Evolutionary conservation across 2,888 invertebrate genomes (phyloP), one percentile per base, ranked within the genome.

Genomic region (Drosophila infuscata): DNA sequence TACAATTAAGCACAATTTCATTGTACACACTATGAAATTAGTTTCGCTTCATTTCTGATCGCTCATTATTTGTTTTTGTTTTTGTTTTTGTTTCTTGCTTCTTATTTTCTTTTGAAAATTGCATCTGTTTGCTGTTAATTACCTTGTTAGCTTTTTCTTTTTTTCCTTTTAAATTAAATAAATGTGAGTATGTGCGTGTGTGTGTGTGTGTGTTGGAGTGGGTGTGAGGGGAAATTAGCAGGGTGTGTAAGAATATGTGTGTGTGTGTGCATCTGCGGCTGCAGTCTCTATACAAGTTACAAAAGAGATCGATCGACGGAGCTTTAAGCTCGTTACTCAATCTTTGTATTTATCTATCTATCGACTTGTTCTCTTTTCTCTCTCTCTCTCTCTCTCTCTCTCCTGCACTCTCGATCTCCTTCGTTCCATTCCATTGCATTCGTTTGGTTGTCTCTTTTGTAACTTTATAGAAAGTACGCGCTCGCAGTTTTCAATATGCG

Each of bases 271-370:
- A 60, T 82, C 64, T 73, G 74, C 77, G 75, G 82, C 84, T 82
- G 78, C 91, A 92, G 92, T 92, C 92, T 92, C 92, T 92, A 92
- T 89, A 85, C 75, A 92, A 92, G 92, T 92, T 92, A 87, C 90
- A 83, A 90, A 91, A 91, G 70, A 74, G 89, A 72, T 64, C 60
- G 54, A 84, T 74, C 61, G 72, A 62, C 62, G 32, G 77, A 76
- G 62, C 76, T 56, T 58, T 5, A 58, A 76, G 76, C 81, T 81
- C 64, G 11, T 17, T 36, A 46, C 48, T 60, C 72, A 59, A 64
- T 76, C 77, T 53, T 56, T 35, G 36, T 57, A 36, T 60, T 56
- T 43, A 12, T 48, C 33, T 60, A 36, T 48, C 46, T 56, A 11
- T 54, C 54, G 25, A 36, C 60, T 65, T 57, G 60, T 46, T 71